Conservation (phyloP, 2,113 vertebrate genomes). For the Cairina moschata region DNA sequence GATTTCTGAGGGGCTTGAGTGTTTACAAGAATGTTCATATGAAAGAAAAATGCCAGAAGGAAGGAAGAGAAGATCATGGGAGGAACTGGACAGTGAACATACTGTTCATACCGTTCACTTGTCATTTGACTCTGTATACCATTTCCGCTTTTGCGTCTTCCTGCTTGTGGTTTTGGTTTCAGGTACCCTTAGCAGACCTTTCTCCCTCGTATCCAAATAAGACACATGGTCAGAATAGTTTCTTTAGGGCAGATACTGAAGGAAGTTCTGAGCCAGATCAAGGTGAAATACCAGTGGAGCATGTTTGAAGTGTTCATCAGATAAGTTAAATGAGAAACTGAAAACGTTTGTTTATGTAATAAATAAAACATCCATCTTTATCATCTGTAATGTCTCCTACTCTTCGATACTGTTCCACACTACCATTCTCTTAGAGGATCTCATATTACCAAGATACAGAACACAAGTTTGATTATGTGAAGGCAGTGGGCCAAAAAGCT, state of each 20-base stretch:
- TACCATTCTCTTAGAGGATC: background rate
- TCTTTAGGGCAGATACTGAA: background rate
- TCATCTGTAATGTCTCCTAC: background rate
- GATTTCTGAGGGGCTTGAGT: background rate
- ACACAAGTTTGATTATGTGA: background rate
- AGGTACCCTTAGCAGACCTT: background rate
- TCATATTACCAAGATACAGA: background rate
- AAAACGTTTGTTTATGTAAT: constrained; percentile 58
- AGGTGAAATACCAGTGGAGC: constrained; percentile 38
- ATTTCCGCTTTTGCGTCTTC: background rate
- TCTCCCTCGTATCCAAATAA: background rate
- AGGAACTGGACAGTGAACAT: background rate
- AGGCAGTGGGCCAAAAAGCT: constrained; percentile 21
- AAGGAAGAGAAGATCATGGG: background rate
- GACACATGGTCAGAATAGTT: background rate
- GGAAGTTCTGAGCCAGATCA: background rate
- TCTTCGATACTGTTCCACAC: constrained; percentile 42
- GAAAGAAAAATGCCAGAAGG: background rate
- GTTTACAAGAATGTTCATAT: background rate
- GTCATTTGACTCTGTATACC: background rate
- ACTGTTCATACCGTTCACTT: background rate
- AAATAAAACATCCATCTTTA: background rate
- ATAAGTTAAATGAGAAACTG: constrained; percentile 38
- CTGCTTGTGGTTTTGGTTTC: constrained; percentile 21
- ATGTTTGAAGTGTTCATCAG: constrained; percentile 48